A percentile compares a stretch with the other conserved stretches of the same genome.
phyloP scores from a whole-genome alignment of 2,113 vertebrate genomes.

The Lepus americanus region DNA sequence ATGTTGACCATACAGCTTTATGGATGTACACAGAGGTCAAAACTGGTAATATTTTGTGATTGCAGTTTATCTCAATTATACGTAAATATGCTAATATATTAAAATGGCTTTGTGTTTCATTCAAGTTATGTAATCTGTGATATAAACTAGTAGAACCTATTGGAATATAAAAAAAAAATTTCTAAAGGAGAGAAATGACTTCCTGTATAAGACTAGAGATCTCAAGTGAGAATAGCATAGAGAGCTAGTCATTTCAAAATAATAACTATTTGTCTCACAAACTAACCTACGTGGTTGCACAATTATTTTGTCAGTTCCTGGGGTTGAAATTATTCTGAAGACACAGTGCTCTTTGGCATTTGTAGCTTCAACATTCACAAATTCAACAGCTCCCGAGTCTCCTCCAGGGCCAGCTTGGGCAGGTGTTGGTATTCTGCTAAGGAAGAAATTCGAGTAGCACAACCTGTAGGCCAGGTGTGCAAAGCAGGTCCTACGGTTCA shows the following conservation, averaged over 20 bases:
- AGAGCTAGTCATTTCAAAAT: neutral
- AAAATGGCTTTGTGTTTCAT: neutral
- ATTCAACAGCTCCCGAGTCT: neutral
- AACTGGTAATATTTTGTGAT: neutral
- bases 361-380: neutral
- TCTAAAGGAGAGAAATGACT: neutral
- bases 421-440: neutral
- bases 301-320: neutral
- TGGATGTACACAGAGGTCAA: neutral
- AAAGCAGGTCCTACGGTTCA: neutral
- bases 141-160: neutral
- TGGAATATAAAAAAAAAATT: neutral
- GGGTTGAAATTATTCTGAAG: neutral
- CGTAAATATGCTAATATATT: neutral
- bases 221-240: neutral
- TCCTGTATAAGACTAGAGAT: neutral
- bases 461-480: rapidly evolving
- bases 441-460: no score
- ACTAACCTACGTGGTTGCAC: neutral
- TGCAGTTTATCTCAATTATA: neutral
- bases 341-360: neutral
- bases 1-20: neutral
- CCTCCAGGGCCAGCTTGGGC: rapidly evolving
- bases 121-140: neutral
- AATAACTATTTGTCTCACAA: neutral